phyloP scores from a whole-genome alignment of 2,888 invertebrate species.

The Anaspis maculata region DNA sequence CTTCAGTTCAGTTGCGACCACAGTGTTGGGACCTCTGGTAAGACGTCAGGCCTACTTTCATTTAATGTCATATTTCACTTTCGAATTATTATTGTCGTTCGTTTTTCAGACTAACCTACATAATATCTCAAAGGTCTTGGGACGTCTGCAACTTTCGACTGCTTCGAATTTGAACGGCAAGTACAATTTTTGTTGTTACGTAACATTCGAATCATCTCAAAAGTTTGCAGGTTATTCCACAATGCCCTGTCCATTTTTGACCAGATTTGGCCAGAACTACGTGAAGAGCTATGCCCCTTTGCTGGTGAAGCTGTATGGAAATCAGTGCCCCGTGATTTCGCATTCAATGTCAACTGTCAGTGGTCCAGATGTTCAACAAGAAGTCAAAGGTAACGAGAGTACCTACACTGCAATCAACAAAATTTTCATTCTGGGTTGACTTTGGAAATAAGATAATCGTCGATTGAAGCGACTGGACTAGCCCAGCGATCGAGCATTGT shows the following conservation, averaged over 20 bases:
- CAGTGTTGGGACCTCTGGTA: too few species aligned
- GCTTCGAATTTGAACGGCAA: constrained; percentile 2
- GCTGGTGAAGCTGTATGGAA: constrained; percentile 70
- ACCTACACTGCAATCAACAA: too few species aligned
- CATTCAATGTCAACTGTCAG: constrained; percentile 40
- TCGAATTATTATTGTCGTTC: too few species aligned
- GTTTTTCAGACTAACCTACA: constrained; percentile 7
- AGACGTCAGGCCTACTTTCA: too few species aligned
- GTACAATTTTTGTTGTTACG: background rate
- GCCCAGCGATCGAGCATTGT: background rate
- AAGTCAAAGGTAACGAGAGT: constrained; percentile 18
- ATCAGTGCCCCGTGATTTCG: constrained; percentile 71
- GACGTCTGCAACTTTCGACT: constrained; percentile 3
- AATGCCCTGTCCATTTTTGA: constrained; percentile 87
- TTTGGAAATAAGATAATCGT: too few species aligned
- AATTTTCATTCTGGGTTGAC: too few species aligned
- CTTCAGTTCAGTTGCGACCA: too few species aligned
- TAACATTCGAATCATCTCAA: background rate
- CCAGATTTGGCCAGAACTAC: constrained; percentile 69
- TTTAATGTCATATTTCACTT: too few species aligned
- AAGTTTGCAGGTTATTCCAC: constrained; percentile 29
- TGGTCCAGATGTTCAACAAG: constrained; percentile 6
- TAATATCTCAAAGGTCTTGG: background rate
- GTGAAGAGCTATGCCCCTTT: constrained; percentile 73
- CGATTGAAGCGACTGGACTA: too few species aligned